A percentile compares a stretch with the other conserved stretches of the same genome.
Conservation (phyloP, 2,888 invertebrate species). For the Unio pictorum region DNA sequence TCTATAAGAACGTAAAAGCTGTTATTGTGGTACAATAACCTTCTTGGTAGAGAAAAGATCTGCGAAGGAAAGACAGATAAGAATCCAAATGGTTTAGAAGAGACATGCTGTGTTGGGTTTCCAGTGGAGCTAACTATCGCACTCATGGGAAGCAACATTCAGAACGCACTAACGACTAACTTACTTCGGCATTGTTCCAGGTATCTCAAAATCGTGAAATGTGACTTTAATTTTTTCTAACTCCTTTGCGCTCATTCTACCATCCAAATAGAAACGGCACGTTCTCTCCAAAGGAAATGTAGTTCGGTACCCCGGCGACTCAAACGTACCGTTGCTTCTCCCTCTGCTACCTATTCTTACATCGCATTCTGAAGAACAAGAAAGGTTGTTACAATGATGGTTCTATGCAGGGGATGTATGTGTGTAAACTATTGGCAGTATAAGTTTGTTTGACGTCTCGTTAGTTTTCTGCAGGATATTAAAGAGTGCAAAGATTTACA, state of each 20-base stretch:
- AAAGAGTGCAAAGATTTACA: no score
- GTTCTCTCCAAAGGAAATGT: conserved; percentile 96
- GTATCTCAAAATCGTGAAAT: conserved; percentile 92
- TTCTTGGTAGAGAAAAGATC: no score
- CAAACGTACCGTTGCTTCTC: conserved; percentile 92
- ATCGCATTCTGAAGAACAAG: conserved; percentile 85
- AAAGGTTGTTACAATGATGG: not conserved
- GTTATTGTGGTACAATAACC: no score
- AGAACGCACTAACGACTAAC: conserved; percentile 10
- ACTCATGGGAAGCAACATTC: no score
- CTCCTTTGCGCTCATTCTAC: conserved; percentile 95
- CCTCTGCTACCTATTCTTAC: conserved; percentile 95
- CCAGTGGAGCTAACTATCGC: no score
- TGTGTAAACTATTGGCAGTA: not conserved
- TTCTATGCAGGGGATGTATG: not conserved
- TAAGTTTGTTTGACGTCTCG: no score
- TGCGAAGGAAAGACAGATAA: no score
- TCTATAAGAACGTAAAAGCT: no score
- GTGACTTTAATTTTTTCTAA: conserved; percentile 93
- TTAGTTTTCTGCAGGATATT: no score
- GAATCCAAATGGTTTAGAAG: no score
- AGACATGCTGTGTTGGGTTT: no score
- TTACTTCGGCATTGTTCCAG: conserved; percentile 72
- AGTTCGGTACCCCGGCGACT: conserved; percentile 96
- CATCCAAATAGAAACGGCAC: conserved; percentile 95